phyloP scores from a whole-genome alignment of 1,140 invertebrate genomes.

The Hycleus cichorii region DNA sequence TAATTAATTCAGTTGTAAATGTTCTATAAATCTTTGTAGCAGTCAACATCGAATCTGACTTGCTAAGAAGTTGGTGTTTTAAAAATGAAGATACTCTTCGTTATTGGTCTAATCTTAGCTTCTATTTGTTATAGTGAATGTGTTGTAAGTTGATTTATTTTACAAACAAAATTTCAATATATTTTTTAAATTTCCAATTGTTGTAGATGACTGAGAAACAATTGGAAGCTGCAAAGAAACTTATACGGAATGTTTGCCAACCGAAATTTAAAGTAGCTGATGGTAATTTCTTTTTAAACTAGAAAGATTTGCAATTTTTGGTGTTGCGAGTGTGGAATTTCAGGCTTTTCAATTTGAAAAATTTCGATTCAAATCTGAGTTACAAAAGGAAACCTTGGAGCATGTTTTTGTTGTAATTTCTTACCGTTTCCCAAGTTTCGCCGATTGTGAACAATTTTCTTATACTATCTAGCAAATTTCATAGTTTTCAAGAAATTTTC shows the following conservation, averaged over 20 bases:
- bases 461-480: no score
- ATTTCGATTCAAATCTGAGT: no score
- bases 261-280: conserved; percentile 36
- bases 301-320: conserved; percentile 1
- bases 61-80: background rate
- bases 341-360: no score
- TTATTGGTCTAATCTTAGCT: background rate
- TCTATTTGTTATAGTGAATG: background rate
- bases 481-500: no score
- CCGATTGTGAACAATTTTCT: no score
- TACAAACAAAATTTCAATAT: background rate
- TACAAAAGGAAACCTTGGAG: no score
- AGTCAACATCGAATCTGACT: background rate
- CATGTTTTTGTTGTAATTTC: no score
- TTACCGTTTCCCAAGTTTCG: no score
- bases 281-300: conserved; percentile 21
- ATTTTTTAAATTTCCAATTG: background rate
- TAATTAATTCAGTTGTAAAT: no score
- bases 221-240: conserved; percentile 32
- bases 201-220: conserved; percentile 37
- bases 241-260: conserved; percentile 36
- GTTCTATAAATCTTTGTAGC: no score
- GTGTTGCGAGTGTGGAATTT: background rate
- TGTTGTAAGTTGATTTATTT: background rate
- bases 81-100: background rate